Evolutionary conservation across 2,888 invertebrate species (phyloP).

Genomic region (Drosophila ustulata): DNA sequence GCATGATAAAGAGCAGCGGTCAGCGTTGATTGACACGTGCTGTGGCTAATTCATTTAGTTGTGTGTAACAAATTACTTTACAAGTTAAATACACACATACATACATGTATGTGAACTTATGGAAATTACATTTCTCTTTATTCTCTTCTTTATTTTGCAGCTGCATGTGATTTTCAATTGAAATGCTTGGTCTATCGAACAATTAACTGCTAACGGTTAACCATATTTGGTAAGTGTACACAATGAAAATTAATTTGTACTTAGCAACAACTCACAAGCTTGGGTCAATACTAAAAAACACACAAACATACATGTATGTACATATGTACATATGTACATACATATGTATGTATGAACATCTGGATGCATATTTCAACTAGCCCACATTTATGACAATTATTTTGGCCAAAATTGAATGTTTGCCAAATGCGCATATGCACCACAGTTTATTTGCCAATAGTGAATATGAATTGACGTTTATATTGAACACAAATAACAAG

Average conservation of each 20-base stretch:
- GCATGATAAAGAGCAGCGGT: constrained; percentile 33
- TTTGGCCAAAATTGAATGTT: constrained; percentile 32
- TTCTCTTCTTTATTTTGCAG: constrained; percentile 18
- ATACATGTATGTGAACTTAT: constrained; percentile 25
- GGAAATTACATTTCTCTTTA: constrained; percentile 24
- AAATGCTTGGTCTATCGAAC: constrained; percentile 35
- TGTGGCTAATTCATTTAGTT: constrained; percentile 34
- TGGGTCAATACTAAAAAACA: constrained; percentile 10
- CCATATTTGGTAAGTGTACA: constrained; percentile 40
- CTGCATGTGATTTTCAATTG: constrained; percentile 20
- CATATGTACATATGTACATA: background rate
- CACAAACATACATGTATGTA: background rate
- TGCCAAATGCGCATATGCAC: constrained; percentile 23
- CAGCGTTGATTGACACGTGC: constrained; percentile 45
- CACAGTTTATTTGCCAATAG: constrained; percentile 22
- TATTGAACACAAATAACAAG: constrained; percentile 9
- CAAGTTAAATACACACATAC: constrained; percentile 3
- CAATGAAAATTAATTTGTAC: constrained; percentile 14
- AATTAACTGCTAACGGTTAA: constrained; percentile 34
- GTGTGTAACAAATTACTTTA: constrained; percentile 13
- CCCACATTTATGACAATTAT: constrained; percentile 26
- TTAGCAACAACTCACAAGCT: constrained; percentile 19
- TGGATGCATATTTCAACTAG: background rate
- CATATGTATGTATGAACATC: background rate
- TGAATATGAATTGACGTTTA: constrained; percentile 25